A percentile compares a stretch with the other conserved stretches of the same genome.
phyloP scores from a whole-genome alignment of 2,797 vertebrate species.

The Smutsia temminckii region DNA sequence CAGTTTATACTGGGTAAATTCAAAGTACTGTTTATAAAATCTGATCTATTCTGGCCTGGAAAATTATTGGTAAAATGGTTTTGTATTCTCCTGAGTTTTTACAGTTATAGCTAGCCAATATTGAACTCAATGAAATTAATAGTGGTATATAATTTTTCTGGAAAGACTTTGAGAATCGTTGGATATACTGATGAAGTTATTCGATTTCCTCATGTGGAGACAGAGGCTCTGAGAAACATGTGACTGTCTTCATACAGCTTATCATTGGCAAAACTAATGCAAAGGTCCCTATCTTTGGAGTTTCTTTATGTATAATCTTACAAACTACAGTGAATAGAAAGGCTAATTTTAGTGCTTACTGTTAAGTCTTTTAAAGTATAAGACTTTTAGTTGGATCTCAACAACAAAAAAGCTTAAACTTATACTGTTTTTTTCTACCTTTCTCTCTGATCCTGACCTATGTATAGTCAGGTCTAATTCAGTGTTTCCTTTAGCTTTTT shows the following conservation, averaged over 20 bases:
- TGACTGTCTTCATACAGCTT: neutral
- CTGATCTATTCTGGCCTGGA: neutral
- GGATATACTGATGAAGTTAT: neutral
- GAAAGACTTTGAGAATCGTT: neutral
- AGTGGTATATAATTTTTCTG: neutral
- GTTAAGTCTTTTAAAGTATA: neutral
- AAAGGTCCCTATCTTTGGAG: neutral
- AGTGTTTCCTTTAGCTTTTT: neutral
- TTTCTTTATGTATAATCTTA: neutral
- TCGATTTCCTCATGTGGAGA: neutral
- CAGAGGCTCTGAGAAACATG: neutral
- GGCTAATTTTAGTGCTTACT: neutral
- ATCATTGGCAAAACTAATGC: neutral
- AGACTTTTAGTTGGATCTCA: neutral
- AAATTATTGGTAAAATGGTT: neutral
- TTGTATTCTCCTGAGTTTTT: conserved; percentile 32
- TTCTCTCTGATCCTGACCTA: neutral
- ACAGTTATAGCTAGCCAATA: neutral
- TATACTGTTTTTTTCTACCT: neutral
- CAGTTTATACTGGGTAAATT: neutral
- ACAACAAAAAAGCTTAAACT: neutral
- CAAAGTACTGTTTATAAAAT: conserved; percentile 25
- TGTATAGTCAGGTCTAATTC: neutral
- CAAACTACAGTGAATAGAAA: neutral
- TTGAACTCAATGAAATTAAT: conserved; percentile 2